These are phyloP conservation scores for Dasysyrphus albostriatus DNA, from an alignment of 2,888 invertebrate species.

Conservation along the genomic window DNA sequence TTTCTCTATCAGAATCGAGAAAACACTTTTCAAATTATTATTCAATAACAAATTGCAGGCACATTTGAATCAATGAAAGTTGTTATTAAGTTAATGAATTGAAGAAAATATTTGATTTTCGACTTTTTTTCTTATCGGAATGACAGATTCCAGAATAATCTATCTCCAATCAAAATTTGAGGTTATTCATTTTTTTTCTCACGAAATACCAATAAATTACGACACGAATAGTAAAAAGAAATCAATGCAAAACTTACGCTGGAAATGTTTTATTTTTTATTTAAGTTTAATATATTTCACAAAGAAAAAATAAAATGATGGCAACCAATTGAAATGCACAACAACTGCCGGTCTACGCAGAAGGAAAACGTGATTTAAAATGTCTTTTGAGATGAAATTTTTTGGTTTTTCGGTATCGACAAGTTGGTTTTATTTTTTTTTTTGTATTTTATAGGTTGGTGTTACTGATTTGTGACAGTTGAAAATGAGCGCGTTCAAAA, in stretches of 20 bases:
- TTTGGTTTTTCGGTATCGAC: constrained; percentile 8
- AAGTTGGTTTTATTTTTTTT: constrained; percentile 33
- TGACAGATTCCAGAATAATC: constrained; percentile 64
- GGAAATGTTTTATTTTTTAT: constrained; percentile 31
- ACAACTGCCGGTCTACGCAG: constrained; percentile 55
- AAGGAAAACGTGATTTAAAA: constrained; percentile 68
- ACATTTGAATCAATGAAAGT: not conserved
- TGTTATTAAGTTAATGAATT: not conserved
- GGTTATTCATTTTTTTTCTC: constrained; percentile 44
- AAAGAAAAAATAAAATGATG: constrained; percentile 15
- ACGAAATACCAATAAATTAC: not conserved
- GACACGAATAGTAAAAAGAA: not conserved
- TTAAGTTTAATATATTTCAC: constrained; percentile 41
- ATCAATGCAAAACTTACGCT: constrained; percentile 48
- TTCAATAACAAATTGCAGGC: not conserved
- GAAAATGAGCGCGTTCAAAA: not conserved
- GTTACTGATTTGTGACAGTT: constrained; percentile 9
- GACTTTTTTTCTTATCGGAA: constrained; percentile 43
- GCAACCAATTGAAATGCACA: constrained; percentile 45
- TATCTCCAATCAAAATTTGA: constrained; percentile 34
- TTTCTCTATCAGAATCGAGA: not conserved
- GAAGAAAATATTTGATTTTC: not conserved
- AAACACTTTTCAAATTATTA: not conserved
- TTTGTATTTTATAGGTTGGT: constrained; percentile 26
- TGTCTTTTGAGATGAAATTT: constrained; percentile 49